Evolutionary conservation across 2,113 vertebrate species (phyloP), one percentile per base, ranked within the genome.

Genomic region (Lophius piscatorius): DNA sequence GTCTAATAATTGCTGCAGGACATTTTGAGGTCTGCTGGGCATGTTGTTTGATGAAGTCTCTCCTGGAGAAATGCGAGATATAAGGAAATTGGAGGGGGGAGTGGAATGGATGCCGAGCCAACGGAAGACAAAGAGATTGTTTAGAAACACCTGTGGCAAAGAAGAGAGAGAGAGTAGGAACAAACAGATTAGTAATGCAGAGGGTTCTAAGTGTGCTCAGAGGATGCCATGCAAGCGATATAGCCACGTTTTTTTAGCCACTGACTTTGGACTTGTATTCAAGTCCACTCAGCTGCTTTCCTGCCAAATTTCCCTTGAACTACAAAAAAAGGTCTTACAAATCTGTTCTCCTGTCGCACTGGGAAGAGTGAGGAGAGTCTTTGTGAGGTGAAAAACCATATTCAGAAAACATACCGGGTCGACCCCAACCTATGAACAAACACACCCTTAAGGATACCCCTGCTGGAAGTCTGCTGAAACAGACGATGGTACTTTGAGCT

Each of bases 211-310:
- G 63, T 33, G 20, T 66, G 59, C 70, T 82, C 72, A 76, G 63
- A 83, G 66, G 74, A 73, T 79, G 81, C 86, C 78, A 77, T 64
- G 65, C 62, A 41, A 73, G 58, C 80, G 81, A 83, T 80, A 80
- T 33, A 78, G 76, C 65, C 66, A 36, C 68, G 69, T 51, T 63
- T 47, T 64, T 71, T 67, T 75, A 52, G 74, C 79, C 64, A 78
- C 81, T 85, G 90, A 91, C 91, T 90, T 89, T 89, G 78, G 74
- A 79, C 71, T 69, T 71, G 52, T 75, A 77, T 87, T 89, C 88
- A 92, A 91, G 90, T 88, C 85, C 83, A 78, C 68, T 35, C 49
- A 65, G 63, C 48, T 66, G 65, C 54, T 72, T 29, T 50, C 44
- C 60, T 83, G 87, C 87, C 87, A 91, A 83, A 82, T 81, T 63